These are phyloP conservation scores for Xiphophorus maculatus DNA, from an alignment of 2,113 vertebrate species.

Conservation along the genomic window DNA sequence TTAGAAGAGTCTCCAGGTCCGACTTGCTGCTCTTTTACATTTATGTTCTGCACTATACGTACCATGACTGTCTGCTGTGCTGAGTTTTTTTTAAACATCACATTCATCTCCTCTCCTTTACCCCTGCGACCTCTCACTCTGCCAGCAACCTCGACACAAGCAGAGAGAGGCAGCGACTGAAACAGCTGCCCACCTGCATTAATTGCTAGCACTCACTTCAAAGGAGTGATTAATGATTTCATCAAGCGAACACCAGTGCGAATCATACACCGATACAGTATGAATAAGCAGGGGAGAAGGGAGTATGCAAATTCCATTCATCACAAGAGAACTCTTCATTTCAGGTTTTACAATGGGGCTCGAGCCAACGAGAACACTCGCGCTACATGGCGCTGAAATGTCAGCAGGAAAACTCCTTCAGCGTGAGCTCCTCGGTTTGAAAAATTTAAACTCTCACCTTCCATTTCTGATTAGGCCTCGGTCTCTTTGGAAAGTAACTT, in stretches of 20 bases:
- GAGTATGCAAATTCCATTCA: constrained; percentile 60
- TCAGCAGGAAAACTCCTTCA: constrained; percentile 17
- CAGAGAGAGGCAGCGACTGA: constrained; percentile 43
- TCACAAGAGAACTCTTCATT: constrained; percentile 33
- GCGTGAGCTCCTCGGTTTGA: constrained; percentile 9
- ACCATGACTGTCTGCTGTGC: constrained; percentile 20
- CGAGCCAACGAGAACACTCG: constrained; percentile 23
- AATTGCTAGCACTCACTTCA: constrained; percentile 63
- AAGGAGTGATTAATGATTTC: constrained; percentile 75
- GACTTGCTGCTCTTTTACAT: constrained; percentile 29
- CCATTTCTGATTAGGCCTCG: constrained; percentile 94
- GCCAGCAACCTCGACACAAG: constrained; percentile 39
- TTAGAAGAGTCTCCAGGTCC: constrained; percentile 35
- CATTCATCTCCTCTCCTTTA: constrained; percentile 67
- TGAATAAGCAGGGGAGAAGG: constrained; percentile 35
- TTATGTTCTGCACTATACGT: constrained; percentile 7
- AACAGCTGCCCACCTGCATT: constrained; percentile 62
- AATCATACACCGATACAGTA: constrained; percentile 40
- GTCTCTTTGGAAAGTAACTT: constrained; percentile 95
- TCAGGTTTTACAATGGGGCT: constrained; percentile 30
- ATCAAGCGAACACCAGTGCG: constrained; percentile 63
- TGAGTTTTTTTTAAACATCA: constrained; percentile 44
- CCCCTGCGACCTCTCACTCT: constrained; percentile 51
- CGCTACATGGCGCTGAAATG: constrained; percentile 5
- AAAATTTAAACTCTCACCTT: constrained; percentile 83